These are phyloP conservation scores for Gymnogyps californianus DNA, from an alignment of 2,113 vertebrate genomes.

Conservation along the genomic window DNA sequence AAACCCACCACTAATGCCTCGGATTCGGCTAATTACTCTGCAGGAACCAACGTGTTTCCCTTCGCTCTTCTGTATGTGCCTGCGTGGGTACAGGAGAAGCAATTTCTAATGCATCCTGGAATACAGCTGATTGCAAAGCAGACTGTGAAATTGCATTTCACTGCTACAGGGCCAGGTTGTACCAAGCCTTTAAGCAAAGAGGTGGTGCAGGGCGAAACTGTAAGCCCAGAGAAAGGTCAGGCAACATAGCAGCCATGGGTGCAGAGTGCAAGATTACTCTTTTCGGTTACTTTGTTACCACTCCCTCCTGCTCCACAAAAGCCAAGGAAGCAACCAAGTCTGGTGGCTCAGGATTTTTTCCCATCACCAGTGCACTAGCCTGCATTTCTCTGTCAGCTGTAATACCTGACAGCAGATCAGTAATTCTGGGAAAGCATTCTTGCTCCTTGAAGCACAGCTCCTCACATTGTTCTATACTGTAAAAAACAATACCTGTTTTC, in stretches of 20 bases:
- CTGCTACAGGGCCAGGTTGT: not conserved
- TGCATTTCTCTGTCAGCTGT: not conserved
- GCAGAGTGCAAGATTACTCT: not conserved
- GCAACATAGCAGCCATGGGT: not conserved
- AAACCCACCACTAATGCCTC: not conserved
- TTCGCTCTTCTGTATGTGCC: not conserved
- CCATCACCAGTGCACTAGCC: not conserved
- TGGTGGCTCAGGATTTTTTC: not conserved
- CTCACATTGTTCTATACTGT: not conserved
- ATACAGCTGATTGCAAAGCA: not conserved
- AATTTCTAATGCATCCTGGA: not conserved
- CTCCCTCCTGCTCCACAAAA: not conserved
- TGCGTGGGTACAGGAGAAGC: not conserved
- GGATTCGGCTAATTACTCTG: not conserved
- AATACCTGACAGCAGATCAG: not conserved
- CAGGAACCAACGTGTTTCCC: not conserved
- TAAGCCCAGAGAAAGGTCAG: not conserved
- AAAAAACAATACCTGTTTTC: not conserved
- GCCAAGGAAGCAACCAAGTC: not conserved
- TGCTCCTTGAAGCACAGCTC: not conserved
- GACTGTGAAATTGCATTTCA: conserved; percentile 4
- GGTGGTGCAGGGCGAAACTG: not conserved
- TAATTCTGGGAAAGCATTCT: not conserved
- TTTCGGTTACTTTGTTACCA: not conserved
- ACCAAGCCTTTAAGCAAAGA: not conserved